Evolutionary conservation across 2,113 vertebrate species (phyloP), one percentile per base, ranked within the genome.

Genomic region (Hippocampus zosterae): DNA sequence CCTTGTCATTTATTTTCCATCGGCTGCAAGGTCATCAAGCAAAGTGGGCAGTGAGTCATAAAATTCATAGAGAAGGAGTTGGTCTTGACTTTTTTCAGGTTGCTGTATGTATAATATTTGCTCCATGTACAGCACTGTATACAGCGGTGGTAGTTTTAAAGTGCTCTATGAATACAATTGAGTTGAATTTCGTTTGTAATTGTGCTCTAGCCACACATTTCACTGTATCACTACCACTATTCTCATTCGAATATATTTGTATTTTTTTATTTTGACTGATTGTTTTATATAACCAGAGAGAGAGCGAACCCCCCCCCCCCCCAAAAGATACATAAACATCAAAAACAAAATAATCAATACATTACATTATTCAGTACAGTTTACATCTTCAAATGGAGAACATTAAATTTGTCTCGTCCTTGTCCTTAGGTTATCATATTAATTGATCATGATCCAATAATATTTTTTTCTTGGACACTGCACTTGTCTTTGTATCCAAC

Each of bases 241-340:
- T 48, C 13, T 48, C 46, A 18, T 21, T 52, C 19, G 8, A 52
- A 7, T 21, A 52, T 21, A 52, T 21, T 52, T 21, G 7, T 52
- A 19, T 48, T 48, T 50, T 50, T 50, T 19, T 50, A 16, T 16
- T 16, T 44, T 33, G 42, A 44, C 46, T 19, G 16, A 50, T 50
- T 50, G 16, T 1, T 50, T 50, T 50, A 50, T 50, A 18, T 50
- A 16, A 50, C 16, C 46, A 50, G 16, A 50, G 5, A 50, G 5
- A 6, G 16, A 50, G 18, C 1, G 27, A 27, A 18, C 18, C 1
- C 5, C 5, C 5, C 5, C 1, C 2, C 0, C 2, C 2, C 2
- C 13, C 5, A 48, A 48, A 48, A 1, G 46, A 48, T 18, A 46
- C 7, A 52, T 6, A 21, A 21, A 8, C 19, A 7, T 21, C 19